Evolutionary conservation across 2,888 invertebrate genomes (phyloP).

Genomic region (Polyommatus iphigenia): DNA sequence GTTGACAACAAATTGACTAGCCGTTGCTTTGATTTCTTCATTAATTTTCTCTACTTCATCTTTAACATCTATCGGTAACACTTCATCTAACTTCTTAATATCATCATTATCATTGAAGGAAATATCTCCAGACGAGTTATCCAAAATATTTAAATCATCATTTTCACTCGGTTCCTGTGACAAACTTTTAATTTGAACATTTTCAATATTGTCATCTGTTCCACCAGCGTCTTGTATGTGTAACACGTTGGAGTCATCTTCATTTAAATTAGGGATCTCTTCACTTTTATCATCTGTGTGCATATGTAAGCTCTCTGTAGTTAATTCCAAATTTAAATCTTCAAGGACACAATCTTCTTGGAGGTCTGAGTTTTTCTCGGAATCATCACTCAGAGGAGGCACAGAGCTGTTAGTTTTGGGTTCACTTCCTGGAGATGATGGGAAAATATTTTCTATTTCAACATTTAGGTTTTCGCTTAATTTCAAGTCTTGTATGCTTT

Average conservation of each 20-base stretch:
- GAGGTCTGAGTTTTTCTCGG: slow-evolving; percentile 34
- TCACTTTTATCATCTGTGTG: slow-evolving; percentile 36
- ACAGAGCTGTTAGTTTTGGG: slow-evolving; percentile 37
- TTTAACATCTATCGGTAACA: neutral
- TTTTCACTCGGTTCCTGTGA: slow-evolving; percentile 13
- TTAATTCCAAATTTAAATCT: slow-evolving; percentile 44
- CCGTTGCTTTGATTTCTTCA: neutral
- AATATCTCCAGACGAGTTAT: slow-evolving; percentile 10
- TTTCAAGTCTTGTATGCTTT: slow-evolving; percentile 39
- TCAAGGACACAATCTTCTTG: slow-evolving; percentile 43
- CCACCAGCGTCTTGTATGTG: slow-evolving; percentile 41
- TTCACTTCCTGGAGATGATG: neutral
- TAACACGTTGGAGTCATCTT: slow-evolving; percentile 36
- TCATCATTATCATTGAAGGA: slow-evolving; percentile 19
- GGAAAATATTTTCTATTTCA: slow-evolving; percentile 35
- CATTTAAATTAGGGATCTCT: slow-evolving; percentile 36
- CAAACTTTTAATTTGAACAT: slow-evolving; percentile 7
- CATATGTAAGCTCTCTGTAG: slow-evolving; percentile 39
- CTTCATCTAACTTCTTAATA: neutral
- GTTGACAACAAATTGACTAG: neutral
- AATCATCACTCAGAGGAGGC: slow-evolving; percentile 33
- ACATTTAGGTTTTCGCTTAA: slow-evolving; percentile 39
- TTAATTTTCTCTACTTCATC: neutral
- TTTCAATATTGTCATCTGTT: slow-evolving; percentile 33
- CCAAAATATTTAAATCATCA: neutral